A percentile compares a stretch with the other conserved stretches of the same genome.
Evolutionary conservation across 2,888 invertebrate genomes (phyloP).

Genomic region (Liodrosophila aerea): DNA sequence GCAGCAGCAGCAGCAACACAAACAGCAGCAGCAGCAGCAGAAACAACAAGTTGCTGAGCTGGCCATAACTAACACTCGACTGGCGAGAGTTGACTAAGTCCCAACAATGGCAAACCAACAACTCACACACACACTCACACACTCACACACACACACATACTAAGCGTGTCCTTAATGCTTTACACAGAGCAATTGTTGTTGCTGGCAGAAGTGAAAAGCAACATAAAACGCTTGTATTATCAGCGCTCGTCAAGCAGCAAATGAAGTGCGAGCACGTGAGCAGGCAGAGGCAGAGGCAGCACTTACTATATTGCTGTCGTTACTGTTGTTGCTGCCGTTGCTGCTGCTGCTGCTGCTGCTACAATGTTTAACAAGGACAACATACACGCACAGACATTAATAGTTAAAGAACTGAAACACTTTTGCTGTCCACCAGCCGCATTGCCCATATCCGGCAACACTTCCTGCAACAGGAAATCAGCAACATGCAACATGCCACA

Average conservation of each 20-base stretch:
- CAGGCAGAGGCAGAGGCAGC: not conserved
- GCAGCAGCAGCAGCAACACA: conserved; percentile 9
- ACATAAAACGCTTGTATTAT: conserved; percentile 60
- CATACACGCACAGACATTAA: conserved; percentile 15
- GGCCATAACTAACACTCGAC: conserved; percentile 70
- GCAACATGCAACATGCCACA: conserved; percentile 39
- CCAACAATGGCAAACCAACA: conserved; percentile 46
- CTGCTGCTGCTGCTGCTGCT: conserved; percentile 22
- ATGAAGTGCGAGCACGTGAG: conserved; percentile 51
- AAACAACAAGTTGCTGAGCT: conserved; percentile 45
- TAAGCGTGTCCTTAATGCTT: conserved; percentile 59
- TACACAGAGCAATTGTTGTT: conserved; percentile 23
- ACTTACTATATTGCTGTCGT: conserved; percentile 24
- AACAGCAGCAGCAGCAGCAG: conserved; percentile 24
- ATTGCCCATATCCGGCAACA: conserved; percentile 59
- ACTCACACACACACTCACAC: too few relatives aligned
- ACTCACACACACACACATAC: not conserved
- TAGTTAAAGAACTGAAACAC: conserved; percentile 9
- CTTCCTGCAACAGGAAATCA: conserved; percentile 69
- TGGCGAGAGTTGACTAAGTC: conserved; percentile 60
- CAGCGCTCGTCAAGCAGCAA: conserved; percentile 59
- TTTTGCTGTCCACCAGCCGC: conserved; percentile 22
- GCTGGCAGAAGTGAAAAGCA: conserved; percentile 22
- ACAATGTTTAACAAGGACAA: conserved; percentile 36
- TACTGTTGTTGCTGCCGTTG: conserved; percentile 19